phyloP scores from a whole-genome alignment of 2,113 vertebrate species.

The pig (Sus scrofa) region T2T-Sscrofa CM000820.6:95175501-95176000 shows the following conservation, averaged over 20 bases:
- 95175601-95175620: no score
- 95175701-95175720: no score
- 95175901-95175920: background rate
- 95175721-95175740: background rate
- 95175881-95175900: background rate
- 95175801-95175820: background rate
- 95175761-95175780: background rate
- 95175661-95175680: no score
- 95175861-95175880: background rate
- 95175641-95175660: no score
- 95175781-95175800: background rate
- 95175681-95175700: no score
- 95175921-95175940: background rate
- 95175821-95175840: background rate
- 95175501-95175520: no score
- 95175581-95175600: no score
- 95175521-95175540: no score
- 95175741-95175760: background rate
- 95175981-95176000: background rate
- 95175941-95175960: conserved; percentile 32
- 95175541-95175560: no score
- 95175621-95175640: no score
- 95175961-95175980: background rate
- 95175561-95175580: no score
- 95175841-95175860: background rate